These are phyloP conservation scores for Euzetes globulus DNA, from an alignment of 2,888 invertebrate species.

Conservation along the genomic window DNA sequence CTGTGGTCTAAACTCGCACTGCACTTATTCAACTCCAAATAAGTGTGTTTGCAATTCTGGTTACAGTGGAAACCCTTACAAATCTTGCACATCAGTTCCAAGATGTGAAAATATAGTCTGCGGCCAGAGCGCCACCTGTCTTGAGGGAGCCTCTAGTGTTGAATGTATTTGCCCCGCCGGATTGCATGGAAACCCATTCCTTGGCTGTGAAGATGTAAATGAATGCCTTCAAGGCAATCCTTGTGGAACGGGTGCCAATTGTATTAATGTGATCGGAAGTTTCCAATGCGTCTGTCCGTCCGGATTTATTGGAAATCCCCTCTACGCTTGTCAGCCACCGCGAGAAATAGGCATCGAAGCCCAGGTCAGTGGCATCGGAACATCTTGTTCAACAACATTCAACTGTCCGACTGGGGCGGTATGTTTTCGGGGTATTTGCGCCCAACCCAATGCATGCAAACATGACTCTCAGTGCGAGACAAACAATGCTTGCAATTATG, in stretches of 20 bases:
- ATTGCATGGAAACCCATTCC: slow-evolving; percentile 61
- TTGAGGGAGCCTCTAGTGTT: slow-evolving; percentile 60
- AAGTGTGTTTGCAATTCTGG: slow-evolving; percentile 76
- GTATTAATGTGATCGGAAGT: slow-evolving; percentile 79
- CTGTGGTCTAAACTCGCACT: slow-evolving; percentile 76
- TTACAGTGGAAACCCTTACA: slow-evolving; percentile 77
- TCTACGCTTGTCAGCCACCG: slow-evolving; percentile 35
- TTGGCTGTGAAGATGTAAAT: slow-evolving; percentile 59
- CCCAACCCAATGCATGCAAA: slow-evolving; percentile 32
- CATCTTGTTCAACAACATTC: slow-evolving; percentile 31
- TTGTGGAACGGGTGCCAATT: slow-evolving; percentile 63
- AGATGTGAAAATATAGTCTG: slow-evolving; percentile 50
- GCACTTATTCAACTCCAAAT: slow-evolving; percentile 69
- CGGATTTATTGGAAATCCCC: slow-evolving; percentile 73
- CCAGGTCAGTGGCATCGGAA: slow-evolving; percentile 32
- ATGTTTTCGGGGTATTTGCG: slow-evolving; percentile 34
- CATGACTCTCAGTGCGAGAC: slow-evolving; percentile 32
- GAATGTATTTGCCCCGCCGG: slow-evolving; percentile 77
- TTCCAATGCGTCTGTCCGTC: slow-evolving; percentile 83
- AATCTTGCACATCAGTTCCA: slow-evolving; percentile 56
- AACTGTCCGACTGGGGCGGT: slow-evolving; percentile 34
- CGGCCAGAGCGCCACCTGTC: slow-evolving; percentile 70
- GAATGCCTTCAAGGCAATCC: slow-evolving; percentile 48
- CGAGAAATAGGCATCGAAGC: slow-evolving; percentile 21
- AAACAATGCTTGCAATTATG: slow-evolving; percentile 33